These are phyloP conservation scores for Salvelinus alpinus DNA, from an alignment of 2,113 vertebrate species.

Conservation along the genomic window DNA sequence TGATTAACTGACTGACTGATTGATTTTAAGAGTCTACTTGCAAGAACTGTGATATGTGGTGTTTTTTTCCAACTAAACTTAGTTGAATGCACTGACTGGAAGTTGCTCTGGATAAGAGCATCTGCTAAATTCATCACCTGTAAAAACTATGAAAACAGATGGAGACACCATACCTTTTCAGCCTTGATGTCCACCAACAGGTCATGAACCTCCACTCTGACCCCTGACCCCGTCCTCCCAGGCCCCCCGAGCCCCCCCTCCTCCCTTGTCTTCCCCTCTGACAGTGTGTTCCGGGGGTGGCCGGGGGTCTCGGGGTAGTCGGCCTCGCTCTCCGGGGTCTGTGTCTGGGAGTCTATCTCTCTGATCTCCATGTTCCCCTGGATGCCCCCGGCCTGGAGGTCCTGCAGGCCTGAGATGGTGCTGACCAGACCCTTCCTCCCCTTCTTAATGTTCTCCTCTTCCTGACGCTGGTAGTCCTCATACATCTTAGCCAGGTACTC, in stretches of 20 bases:
- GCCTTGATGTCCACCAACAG: conserved; percentile 95
- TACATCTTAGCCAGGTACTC: conserved; percentile 99
- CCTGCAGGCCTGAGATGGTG: conserved; percentile 96
- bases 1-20: too few species aligned
- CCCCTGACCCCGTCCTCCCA: conserved; percentile 70
- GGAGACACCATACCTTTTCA: conserved; percentile 74
- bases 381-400: conserved; percentile 83
- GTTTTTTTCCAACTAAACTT: too few species aligned
- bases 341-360: conserved; percentile 92
- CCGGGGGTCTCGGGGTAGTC: conserved; percentile 72
- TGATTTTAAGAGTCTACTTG: too few species aligned
- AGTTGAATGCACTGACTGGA: too few species aligned
- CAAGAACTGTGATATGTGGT: too few species aligned
- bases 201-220: conserved; percentile 95
- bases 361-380: conserved; percentile 93
- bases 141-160: too few species aligned
- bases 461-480: conserved; percentile 97
- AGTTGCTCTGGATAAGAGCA: too few species aligned
- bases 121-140: too few species aligned
- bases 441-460: conserved; percentile 98
- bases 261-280: conserved; percentile 69
- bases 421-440: conserved; percentile 97
- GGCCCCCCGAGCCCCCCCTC: conserved; percentile 57
- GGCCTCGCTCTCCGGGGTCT: conserved; percentile 95
- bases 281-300: too few species aligned